Conservation (phyloP, 2,113 vertebrate species). For the Pseudorasbora parva region DNA sequence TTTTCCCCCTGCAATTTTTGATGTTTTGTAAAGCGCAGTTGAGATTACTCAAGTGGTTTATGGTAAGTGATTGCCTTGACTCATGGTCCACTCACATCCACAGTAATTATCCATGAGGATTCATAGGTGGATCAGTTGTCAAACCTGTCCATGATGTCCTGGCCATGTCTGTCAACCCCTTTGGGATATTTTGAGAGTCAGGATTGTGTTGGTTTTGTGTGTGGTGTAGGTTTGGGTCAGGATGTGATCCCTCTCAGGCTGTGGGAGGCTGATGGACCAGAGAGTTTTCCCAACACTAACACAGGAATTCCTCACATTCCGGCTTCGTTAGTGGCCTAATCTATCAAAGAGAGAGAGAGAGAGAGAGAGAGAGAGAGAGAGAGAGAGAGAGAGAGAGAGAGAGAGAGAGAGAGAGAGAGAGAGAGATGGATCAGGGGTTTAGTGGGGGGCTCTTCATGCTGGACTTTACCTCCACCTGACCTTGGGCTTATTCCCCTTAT, state of each 20-base stretch:
- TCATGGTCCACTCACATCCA: not conserved
- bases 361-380: constrained; percentile 2
- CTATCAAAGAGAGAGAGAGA: constrained; percentile 64
- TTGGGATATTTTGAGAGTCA: not conserved
- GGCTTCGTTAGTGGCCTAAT: constrained; percentile 76
- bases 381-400: constrained; percentile 1
- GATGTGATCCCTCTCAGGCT: constrained; percentile 7
- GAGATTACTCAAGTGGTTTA: not conserved
- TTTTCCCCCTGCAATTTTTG: not conserved
- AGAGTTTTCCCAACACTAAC: constrained; percentile 78
- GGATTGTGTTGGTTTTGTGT: not conserved
- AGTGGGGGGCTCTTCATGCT: constrained; percentile 43
- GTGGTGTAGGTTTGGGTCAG: not conserved
- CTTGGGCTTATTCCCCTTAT: constrained; percentile 38
- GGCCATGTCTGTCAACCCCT: not conserved
- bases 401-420: too few species aligned
- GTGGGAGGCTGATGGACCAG: constrained; percentile 15
- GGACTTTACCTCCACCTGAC: constrained; percentile 51
- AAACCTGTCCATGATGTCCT: too few species aligned
- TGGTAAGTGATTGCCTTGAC: not conserved
- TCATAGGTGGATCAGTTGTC: not conserved
- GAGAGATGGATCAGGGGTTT: constrained; percentile 37
- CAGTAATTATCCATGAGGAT: not conserved
- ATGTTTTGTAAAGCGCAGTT: not conserved
- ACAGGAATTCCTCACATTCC: constrained; percentile 87